Percentiles rank a stretch among this genome's conserved stretches.
phyloP scores from a whole-genome alignment of 2,888 invertebrate genomes.

The Parapristionchus giblindavisi region DNA sequence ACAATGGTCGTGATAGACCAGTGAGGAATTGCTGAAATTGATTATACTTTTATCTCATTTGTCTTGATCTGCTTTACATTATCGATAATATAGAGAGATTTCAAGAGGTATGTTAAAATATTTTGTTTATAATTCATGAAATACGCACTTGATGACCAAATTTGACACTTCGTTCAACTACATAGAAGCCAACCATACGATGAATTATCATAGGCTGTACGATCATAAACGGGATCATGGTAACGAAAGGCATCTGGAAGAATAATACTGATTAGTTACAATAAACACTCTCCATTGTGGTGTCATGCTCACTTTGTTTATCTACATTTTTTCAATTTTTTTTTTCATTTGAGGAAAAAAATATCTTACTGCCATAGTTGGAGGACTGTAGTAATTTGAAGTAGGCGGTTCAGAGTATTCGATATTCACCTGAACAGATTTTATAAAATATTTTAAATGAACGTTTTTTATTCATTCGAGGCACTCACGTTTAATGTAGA shows the following conservation, averaged over 20 bases:
- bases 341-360: not conserved
- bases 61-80: too few species aligned
- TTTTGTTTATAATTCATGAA: not conserved
- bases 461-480: too few species aligned
- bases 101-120: too few species aligned
- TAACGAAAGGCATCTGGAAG: too few species aligned
- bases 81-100: too few species aligned
- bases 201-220: conserved; percentile 6
- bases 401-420: too few species aligned
- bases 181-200: conserved; percentile 18
- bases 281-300: not conserved
- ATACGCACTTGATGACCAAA: conserved; percentile 24
- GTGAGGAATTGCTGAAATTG: conserved; percentile 16
- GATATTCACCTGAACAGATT: too few species aligned
- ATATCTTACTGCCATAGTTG: not conserved
- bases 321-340: not conserved
- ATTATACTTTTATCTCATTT: too few species aligned
- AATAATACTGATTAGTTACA: too few species aligned
- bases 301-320: not conserved
- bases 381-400: too few species aligned
- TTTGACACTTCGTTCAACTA: conserved; percentile 12
- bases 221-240: not conserved
- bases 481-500: too few species aligned
- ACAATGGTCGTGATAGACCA: not conserved
- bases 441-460: too few species aligned